A percentile compares a stretch with the other conserved stretches of the same genome.
phyloP scores from a whole-genome alignment of 2,797 vertebrate genomes.

The Sebastes miniatus region DNA sequence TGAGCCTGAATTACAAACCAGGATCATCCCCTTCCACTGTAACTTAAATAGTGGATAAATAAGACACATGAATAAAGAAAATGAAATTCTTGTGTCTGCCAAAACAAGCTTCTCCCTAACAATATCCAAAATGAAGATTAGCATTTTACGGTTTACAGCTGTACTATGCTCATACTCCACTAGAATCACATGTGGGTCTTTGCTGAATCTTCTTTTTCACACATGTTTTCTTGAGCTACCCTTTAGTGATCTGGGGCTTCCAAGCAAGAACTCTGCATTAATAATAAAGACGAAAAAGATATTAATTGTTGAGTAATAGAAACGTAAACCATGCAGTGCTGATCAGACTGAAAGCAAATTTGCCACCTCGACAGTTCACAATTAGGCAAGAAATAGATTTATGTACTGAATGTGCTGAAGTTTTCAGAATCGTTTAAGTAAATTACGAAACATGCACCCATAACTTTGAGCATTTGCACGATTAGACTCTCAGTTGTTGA shows the following conservation, averaged over 20 bases:
- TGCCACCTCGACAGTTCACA: not conserved
- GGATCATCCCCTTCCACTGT: not conserved
- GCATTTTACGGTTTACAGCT: not conserved
- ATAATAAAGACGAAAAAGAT: not conserved
- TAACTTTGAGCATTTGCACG: not conserved
- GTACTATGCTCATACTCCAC: not conserved
- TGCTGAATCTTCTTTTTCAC: no score
- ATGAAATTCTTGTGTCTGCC: not conserved
- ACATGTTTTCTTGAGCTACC: not conserved
- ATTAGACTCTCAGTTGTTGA: not conserved
- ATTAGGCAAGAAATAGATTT: no score
- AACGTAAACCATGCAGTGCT: not conserved
- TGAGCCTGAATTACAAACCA: not conserved
- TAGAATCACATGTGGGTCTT: not conserved
- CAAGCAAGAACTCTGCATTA: not conserved
- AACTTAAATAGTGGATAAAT: not conserved
- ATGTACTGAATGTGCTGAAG: not conserved
- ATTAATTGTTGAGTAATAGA: not conserved
- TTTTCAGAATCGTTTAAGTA: not conserved
- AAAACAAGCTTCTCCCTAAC: not conserved
- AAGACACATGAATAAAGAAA: not conserved
- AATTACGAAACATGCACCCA: not conserved
- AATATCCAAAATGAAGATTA: not conserved
- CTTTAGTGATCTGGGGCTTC: not conserved
- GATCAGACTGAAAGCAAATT: not conserved